Percentiles rank a stretch among this genome's conserved stretches.
Evolutionary conservation across 2,888 invertebrate species (phyloP).

Genomic region (Gastrophysa polygoni): DNA sequence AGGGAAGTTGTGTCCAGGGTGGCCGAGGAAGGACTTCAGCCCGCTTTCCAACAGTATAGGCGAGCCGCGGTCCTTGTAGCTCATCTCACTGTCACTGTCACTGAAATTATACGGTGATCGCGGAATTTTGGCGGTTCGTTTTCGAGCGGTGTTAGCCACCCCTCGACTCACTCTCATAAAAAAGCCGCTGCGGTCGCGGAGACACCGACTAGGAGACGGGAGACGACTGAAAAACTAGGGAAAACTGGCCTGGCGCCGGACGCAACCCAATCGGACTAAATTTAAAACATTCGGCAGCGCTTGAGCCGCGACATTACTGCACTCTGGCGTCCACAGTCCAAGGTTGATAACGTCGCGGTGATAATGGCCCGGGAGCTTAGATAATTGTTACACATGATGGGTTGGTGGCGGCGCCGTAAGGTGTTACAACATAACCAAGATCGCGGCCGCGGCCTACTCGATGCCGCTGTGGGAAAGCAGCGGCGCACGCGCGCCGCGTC

Average conservation of each 20-base stretch:
- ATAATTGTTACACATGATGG: conserved; percentile 50
- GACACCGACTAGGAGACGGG: too few species aligned
- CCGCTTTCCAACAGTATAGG: conserved; percentile 88
- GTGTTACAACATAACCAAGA: conserved; percentile 53
- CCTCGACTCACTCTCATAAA: conserved; percentile 40
- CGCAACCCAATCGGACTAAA: conserved; percentile 58
- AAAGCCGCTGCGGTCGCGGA: conserved; percentile 33
- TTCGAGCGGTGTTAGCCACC: conserved; percentile 45
- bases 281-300: conserved; percentile 49
- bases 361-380: conserved; percentile 37
- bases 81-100: conserved; percentile 73
- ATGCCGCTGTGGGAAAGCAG: conserved; percentile 21
- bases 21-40: conserved; percentile 83
- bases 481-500: conserved; percentile 32
- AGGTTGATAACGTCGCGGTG: conserved; percentile 54
- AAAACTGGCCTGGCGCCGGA: conserved; percentile 16
- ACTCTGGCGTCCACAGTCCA: conserved; percentile 57
- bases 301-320: conserved; percentile 54
- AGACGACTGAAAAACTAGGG: too few species aligned
- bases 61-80: conserved; percentile 85
- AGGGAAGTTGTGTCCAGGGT: conserved; percentile 81
- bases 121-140: conserved; percentile 57
- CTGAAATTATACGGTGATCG: conserved; percentile 57
- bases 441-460: conserved; percentile 32
- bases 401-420: conserved; percentile 45